These are phyloP conservation scores for Plodia interpunctella DNA, from an alignment of 1,140 invertebrate genomes.

Conservation along the genomic window DNA sequence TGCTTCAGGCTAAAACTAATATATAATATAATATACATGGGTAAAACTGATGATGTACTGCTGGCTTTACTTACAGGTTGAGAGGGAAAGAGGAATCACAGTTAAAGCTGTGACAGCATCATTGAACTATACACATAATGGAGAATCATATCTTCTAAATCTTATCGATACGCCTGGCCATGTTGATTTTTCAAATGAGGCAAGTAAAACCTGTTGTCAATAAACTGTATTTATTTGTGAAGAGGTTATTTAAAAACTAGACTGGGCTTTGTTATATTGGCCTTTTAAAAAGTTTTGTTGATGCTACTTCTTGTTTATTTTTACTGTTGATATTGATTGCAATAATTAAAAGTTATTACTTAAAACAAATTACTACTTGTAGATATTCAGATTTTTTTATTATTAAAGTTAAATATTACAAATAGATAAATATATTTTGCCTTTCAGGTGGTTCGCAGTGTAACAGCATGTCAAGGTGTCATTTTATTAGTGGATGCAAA, in stretches of 20 bases:
- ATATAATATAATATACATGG: no score
- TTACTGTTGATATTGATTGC: no score
- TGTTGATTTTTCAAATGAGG: slow-evolving; percentile 99
- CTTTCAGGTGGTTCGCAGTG: slow-evolving; percentile 84
- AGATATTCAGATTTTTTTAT: no score
- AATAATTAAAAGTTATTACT: no score
- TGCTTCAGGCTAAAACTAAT: no score
- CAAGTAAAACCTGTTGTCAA: slow-evolving; percentile 52
- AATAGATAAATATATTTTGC: neutral
- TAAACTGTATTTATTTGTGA: no score
- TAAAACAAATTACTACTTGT: no score
- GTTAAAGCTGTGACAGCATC: slow-evolving; percentile 98
- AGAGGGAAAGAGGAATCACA: slow-evolving; percentile 97
- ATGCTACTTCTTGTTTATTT: no score
- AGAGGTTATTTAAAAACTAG: no score
- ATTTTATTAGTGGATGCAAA: slow-evolving; percentile 97
- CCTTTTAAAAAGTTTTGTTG: neutral
- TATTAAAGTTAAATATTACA: no score
- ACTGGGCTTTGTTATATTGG: neutral
- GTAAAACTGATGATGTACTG: no score
- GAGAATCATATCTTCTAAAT: slow-evolving; percentile 91
- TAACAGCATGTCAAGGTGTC: slow-evolving; percentile 96
- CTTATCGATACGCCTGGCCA: slow-evolving; percentile 99
- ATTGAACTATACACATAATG: slow-evolving; percentile 85
- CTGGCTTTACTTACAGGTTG: slow-evolving; percentile 84